phyloP scores from a whole-genome alignment of 2,888 invertebrate genomes.

The Euclidia mi region DNA sequence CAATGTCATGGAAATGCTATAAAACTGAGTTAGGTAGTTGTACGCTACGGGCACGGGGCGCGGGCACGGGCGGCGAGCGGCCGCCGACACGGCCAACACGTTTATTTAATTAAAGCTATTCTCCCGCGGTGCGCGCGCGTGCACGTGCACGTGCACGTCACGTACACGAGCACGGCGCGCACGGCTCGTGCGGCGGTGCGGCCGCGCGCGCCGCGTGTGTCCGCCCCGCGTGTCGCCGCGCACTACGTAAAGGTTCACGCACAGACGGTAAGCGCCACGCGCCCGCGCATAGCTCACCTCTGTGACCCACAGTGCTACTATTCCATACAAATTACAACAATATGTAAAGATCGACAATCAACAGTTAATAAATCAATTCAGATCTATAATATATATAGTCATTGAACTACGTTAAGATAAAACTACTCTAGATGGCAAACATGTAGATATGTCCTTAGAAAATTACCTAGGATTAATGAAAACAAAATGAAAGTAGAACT shows the following conservation, averaged over 20 bases:
- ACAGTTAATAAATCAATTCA: constrained; percentile 67
- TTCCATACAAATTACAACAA: constrained; percentile 54
- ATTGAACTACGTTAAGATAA: constrained; percentile 61
- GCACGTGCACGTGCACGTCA: too few relatives aligned
- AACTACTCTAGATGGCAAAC: constrained; percentile 76
- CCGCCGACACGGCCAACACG: constrained; percentile 54
- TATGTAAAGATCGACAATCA: constrained; percentile 53
- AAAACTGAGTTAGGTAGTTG: constrained; percentile 50
- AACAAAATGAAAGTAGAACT: constrained; percentile 52
- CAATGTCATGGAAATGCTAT: constrained; percentile 78
- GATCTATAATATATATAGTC: constrained; percentile 72
- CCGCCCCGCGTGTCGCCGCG: too few relatives aligned
- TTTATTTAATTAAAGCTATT: constrained; percentile 81
- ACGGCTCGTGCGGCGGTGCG: too few relatives aligned
- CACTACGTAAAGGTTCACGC: constrained; percentile 58
- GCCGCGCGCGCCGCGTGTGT: too few relatives aligned
- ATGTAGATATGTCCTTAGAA: constrained; percentile 73
- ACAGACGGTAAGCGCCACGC: constrained; percentile 52
- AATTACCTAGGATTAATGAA: constrained; percentile 60
- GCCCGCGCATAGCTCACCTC: constrained; percentile 36
- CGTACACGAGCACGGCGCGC: too few relatives aligned
- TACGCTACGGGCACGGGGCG: constrained; percentile 44
- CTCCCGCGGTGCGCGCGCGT: constrained; percentile 46
- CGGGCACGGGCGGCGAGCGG: constrained; percentile 47
- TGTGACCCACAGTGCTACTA: constrained; percentile 44